Conservation (phyloP, 1,140 invertebrate genomes). For the Harlomillsia oculata region DNA sequence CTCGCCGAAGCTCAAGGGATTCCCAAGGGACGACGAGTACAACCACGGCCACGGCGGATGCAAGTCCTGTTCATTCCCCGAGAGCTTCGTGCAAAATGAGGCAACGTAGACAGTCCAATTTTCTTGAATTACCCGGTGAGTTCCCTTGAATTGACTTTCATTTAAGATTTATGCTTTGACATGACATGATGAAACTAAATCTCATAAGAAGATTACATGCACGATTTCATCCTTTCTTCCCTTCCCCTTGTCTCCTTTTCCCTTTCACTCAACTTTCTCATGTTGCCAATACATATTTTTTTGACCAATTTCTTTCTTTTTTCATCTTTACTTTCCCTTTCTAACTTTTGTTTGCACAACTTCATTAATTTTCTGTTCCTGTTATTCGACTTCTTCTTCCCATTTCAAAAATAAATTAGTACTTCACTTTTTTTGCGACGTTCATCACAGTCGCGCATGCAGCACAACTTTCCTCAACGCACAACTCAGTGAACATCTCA, state of each 20-base stretch:
- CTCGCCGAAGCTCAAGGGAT: slow-evolving; percentile 57
- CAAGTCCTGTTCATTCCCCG: slow-evolving; percentile 62
- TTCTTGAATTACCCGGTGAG: slow-evolving; percentile 70
- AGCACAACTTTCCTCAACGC: too few relatives aligned
- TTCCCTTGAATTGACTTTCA: background rate
- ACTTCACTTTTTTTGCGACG: too few relatives aligned
- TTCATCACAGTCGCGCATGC: too few relatives aligned
- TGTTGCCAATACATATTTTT: background rate
- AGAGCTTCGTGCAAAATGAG: slow-evolving; percentile 46
- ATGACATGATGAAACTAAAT: background rate
- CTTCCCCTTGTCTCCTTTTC: background rate
- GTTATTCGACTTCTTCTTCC: too few relatives aligned
- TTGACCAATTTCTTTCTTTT: background rate
- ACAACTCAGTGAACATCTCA: too few relatives aligned
- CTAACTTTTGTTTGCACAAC: too few relatives aligned
- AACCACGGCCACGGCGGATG: slow-evolving; percentile 59
- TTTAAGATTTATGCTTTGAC: background rate
- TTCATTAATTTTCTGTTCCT: too few relatives aligned
- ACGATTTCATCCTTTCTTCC: slow-evolving; percentile 5
- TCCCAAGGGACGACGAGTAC: slow-evolving; percentile 57
- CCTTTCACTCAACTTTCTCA: background rate
- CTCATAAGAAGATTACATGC: slow-evolving; percentile 1
- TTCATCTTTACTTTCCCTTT: too few relatives aligned
- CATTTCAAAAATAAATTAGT: too few relatives aligned
- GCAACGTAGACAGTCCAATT: slow-evolving; percentile 63